Evolutionary conservation across 2,113 vertebrate species (phyloP), one percentile per base, ranked within the genome.

Genomic region (Tragelaphus buxtoni): DNA sequence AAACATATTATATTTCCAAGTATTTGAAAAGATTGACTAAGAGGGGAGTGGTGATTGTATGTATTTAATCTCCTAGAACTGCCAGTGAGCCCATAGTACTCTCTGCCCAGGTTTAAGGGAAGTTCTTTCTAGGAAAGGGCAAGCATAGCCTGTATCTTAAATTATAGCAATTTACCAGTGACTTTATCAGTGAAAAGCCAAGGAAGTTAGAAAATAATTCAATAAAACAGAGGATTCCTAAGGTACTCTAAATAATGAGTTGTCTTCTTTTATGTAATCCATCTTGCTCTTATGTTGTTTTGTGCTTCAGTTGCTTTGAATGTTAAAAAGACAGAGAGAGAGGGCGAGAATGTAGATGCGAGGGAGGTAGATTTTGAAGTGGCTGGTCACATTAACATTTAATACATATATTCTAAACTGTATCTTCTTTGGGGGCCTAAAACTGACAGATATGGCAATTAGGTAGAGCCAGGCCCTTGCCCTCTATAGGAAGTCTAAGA

Each of bases 111-210:
- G 53, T 79, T 97, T 93, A 72, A 55, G 83, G 69, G 85, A 98
- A 89, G 47, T 72, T 93, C 49, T 92, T 61, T 98, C 97, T 95
- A 98, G 98, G 97, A 91, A 97, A 97, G 93, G 82, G 97, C 92
- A 97, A 95, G 90, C 92, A 98, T 92, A 96, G 96, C 97, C 98
- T 98, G 95, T 92, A 96, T 98, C 95, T 98, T 98, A 98, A 99
- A 98, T 98, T 99, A 97, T 77, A 98, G 94, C 97, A 97, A 97
- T 98, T 98, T 98, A 88, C 35, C 49, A 97, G 92, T 88, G 96
- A 80, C 87, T 99, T 98, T 99, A 99, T 99, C 98, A 98, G 79
- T 96, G 79, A 98, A 95, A 82, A 98, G 98, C 80, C 98, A 98
- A 98, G 98, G 97, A 98, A 98, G 88, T 96, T 98, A 96, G 91